These are phyloP conservation scores for Siniperca undulata DNA, from an alignment of 2,797 vertebrate genomes.

Conservation along the genomic window DNA sequence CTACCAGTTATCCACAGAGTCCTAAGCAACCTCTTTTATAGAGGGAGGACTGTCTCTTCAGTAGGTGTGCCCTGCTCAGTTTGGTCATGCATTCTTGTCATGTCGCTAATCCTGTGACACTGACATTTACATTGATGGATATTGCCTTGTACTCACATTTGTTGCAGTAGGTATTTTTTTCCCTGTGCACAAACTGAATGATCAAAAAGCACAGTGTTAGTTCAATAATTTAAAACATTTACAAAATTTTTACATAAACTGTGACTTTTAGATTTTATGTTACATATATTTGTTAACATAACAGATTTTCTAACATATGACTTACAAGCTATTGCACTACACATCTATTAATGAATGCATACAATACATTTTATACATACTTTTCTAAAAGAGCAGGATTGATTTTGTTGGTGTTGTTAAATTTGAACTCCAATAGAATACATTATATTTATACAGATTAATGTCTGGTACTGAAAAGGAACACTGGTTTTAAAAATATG, in stretches of 20 bases:
- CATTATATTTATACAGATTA: neutral
- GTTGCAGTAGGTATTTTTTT: conserved; percentile 32
- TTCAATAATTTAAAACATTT: neutral
- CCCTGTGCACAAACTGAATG: neutral
- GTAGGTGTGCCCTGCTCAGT: conserved; percentile 74
- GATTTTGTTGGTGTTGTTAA: neutral
- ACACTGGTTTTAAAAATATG: neutral
- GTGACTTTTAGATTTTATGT: neutral
- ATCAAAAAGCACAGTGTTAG: neutral
- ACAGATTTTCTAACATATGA: neutral
- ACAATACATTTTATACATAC: neutral
- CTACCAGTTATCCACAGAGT: conserved; percentile 55
- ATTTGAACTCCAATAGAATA: neutral
- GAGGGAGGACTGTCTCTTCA: conserved; percentile 53
- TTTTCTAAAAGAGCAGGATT: neutral
- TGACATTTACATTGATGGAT: conserved; percentile 68
- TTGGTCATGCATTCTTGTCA: conserved; percentile 82
- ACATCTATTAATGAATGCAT: neutral
- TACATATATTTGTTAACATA: neutral
- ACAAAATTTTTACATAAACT: neutral
- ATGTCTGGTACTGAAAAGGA: neutral
- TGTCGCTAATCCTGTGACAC: conserved; percentile 67
- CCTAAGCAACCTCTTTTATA: conserved; percentile 70
- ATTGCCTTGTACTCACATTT: conserved; percentile 46
- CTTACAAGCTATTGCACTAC: neutral